Base-by-base conservation (phyloP, 2,797 vertebrate species). In the Chrysocyon brachyurus region DNA sequence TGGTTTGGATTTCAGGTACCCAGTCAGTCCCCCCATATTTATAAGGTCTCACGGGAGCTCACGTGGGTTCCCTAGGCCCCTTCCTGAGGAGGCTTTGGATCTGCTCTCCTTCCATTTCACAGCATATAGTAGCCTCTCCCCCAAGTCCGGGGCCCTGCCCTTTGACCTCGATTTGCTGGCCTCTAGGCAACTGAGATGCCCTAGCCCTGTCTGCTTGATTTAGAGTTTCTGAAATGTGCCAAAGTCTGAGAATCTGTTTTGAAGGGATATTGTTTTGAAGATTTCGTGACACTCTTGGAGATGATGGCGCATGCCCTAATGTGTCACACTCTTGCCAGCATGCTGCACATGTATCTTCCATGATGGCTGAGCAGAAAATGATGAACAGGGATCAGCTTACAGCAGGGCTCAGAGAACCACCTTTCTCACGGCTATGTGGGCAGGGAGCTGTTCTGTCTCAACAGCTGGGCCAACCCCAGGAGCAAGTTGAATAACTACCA, bases 331-430 rank as follows among this genome's bases (percentile, higher is more conserved):
- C 17, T 56, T 5, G 10, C 1, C 12, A 73, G 63, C 8, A 5
- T n/a, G 49, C 52, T 21, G 11, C 40, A 83, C 4, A 9, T 9
- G 57, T 49, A 16, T 6, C 12, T 49, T n/a, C 28, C 1, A 1
- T 1, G 31, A 1, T 33, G 6, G 59, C 46, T 52, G 12, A 12
- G 31, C 12, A n/a, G 21, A 12, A 68, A 46, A 14, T 57, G n/a
- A 17, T 4, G 4, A 79, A 36, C 19, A 68, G 83, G 1, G 12
- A 3, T 4, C 1, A 2, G 28, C 12, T 52, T 7, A 2, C 0
- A 79, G 36, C 24, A 88, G 61, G n/a, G 28, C 36, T 72, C 73
- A 19, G 28, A 87, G 46, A 52, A 66, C 16, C 46, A 66, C 33
- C 87, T 16, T 70, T 31, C 36, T 26, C 19, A 6, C 0, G 16